A percentile compares a stretch with the other conserved stretches of the same genome.
phyloP scores from a whole-genome alignment of 2,113 vertebrate species.

The Cinclus cinclus region DNA sequence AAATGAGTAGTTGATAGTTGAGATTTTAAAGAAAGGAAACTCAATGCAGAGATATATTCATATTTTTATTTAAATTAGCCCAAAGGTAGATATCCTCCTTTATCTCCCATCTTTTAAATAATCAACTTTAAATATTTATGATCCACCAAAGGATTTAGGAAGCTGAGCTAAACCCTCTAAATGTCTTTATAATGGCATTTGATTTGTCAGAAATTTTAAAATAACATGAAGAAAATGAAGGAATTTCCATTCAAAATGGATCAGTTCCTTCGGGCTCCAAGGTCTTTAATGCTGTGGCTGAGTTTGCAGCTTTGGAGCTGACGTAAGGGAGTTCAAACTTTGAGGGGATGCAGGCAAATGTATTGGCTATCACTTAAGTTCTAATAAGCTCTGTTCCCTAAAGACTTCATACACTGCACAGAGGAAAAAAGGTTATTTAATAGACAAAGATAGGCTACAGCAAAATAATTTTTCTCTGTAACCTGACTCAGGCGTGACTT shows the following conservation, averaged over 20 bases:
- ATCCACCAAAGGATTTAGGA: neutral
- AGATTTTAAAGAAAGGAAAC: neutral
- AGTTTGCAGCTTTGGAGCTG: neutral
- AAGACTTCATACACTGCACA: neutral
- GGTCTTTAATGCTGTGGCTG: neutral
- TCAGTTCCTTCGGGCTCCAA: neutral
- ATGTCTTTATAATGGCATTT: neutral
- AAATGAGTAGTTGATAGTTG: neutral
- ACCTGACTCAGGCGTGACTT: neutral
- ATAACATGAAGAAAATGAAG: neutral
- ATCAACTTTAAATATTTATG: conserved; percentile 24
- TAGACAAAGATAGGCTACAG: neutral
- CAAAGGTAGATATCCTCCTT: neutral
- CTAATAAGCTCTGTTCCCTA: neutral
- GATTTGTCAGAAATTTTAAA: conserved; percentile 4
- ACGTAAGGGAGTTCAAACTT: neutral
- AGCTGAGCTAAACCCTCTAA: neutral
- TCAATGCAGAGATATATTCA: neutral
- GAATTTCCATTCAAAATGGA: neutral
- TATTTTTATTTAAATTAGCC: neutral
- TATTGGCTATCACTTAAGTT: neutral
- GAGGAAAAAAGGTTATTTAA: neutral
- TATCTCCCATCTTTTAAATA: neutral
- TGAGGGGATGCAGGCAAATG: neutral
- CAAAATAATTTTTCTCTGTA: neutral